These are phyloP conservation scores for Pluvialis apricaria DNA, from an alignment of 2,113 vertebrate species.

Conservation along the genomic window DNA sequence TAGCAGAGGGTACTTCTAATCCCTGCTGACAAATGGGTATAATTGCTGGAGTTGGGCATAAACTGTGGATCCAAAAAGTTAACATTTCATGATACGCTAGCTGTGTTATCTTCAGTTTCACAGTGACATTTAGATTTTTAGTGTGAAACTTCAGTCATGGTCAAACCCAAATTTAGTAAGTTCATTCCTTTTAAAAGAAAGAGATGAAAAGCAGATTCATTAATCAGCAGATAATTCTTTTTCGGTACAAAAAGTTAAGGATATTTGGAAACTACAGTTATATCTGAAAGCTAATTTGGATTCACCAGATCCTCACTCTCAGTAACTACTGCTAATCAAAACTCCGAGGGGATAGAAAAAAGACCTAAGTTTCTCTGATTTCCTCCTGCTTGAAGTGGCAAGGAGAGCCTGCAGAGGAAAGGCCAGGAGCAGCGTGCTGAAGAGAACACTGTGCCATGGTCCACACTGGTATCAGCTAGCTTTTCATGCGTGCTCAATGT, in stretches of 20 bases:
- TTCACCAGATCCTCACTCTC: background rate
- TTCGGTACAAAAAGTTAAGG: background rate
- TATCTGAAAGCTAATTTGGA: background rate
- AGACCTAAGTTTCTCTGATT: background rate
- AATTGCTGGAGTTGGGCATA: background rate
- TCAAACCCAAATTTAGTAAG: background rate
- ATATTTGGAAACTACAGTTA: background rate
- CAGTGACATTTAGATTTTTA: background rate
- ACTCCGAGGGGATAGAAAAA: background rate
- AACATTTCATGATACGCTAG: fast-evolving
- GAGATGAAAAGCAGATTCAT: background rate
- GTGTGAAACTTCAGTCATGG: background rate
- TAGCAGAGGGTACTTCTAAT: background rate
- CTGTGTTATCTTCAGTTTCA: background rate
- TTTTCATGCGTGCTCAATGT: background rate
- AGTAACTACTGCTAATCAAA: background rate
- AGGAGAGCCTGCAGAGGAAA: background rate
- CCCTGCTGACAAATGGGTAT: background rate
- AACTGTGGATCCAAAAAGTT: background rate
- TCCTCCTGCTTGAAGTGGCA: background rate
- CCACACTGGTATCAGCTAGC: background rate
- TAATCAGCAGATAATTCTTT: background rate
- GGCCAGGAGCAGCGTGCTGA: background rate
- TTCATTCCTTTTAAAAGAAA: background rate
- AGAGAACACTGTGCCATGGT: background rate